Conservation (phyloP, 1,140 invertebrate species). For the Drosophila micromelanica region DNA sequence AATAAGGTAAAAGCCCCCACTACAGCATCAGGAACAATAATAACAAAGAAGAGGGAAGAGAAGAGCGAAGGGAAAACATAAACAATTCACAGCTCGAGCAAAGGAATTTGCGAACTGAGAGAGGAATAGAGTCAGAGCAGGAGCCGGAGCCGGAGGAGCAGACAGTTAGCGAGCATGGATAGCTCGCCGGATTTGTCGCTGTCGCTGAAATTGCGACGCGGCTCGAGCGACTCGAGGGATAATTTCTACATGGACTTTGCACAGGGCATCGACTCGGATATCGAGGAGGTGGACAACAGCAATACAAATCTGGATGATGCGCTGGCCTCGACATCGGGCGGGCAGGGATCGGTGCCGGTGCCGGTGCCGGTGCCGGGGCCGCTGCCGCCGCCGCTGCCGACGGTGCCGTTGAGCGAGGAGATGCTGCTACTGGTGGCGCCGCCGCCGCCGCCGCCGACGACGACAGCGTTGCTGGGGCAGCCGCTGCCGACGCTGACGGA, state of each 20-base stretch:
- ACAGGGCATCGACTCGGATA: constrained; percentile 94
- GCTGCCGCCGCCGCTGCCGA: constrained; percentile 52
- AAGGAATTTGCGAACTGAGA: constrained; percentile 6
- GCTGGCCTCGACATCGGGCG: constrained; percentile 19
- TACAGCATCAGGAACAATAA: constrained; percentile 30
- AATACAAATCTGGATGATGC: constrained; percentile 62
- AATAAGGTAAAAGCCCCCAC: constrained; percentile 43
- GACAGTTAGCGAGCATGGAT: constrained; percentile 84
- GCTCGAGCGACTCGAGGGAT: constrained; percentile 93
- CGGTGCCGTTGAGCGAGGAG: constrained; percentile 56
- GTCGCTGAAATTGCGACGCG: constrained; percentile 90
- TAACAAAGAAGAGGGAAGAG: background rate
- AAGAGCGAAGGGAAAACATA: constrained; percentile 5
- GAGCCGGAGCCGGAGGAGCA: background rate
- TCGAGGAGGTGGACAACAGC: constrained; percentile 91
- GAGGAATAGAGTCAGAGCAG: background rate
- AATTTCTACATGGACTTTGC: constrained; percentile 95
- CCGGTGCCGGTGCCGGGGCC: constrained; percentile 42
- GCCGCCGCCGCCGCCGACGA: constrained; percentile 64
- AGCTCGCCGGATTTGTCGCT: constrained; percentile 92
- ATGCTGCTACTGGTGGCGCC: constrained; percentile 60
- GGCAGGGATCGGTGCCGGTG: constrained; percentile 27
- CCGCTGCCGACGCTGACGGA: constrained; percentile 75
- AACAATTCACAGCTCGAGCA: constrained; percentile 6
- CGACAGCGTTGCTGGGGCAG: constrained; percentile 50